Conservation (phyloP, 2,113 vertebrate genomes). For the Rhea americana region DNA sequence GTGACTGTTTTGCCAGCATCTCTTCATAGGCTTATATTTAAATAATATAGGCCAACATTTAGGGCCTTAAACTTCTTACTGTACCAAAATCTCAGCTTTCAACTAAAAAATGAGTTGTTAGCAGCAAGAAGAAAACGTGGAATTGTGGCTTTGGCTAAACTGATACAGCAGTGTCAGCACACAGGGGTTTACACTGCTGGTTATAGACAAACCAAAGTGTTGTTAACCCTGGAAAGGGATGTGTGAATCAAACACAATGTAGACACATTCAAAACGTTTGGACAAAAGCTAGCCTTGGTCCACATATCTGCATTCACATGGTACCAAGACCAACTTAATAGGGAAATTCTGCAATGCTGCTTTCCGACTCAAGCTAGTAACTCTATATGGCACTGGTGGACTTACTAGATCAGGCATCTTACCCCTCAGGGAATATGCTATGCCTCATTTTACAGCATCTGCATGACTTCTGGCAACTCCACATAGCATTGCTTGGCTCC, state of each 20-base stretch:
- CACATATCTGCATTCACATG: not conserved
- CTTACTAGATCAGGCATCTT: not conserved
- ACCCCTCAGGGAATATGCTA: not conserved
- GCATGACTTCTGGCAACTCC: not conserved
- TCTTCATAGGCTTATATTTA: not conserved
- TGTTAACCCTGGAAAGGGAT: not conserved
- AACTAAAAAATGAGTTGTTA: not conserved
- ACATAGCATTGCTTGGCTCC: not conserved
- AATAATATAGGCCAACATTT: not conserved
- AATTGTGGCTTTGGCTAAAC: not conserved
- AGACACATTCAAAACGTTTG: not conserved
- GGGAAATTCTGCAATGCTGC: not conserved
- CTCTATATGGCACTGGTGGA: not conserved
- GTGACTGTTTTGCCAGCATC: not conserved
- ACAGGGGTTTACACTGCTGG: fast-evolving
- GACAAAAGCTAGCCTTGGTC: not conserved
- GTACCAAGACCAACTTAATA: not conserved
- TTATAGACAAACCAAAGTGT: not conserved
- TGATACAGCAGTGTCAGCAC: not conserved
- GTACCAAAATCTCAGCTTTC: not conserved
- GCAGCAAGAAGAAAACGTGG: not conserved
- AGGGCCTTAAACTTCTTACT: not conserved
- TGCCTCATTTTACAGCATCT: not conserved
- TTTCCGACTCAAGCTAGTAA: not conserved
- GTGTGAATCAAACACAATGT: not conserved